Conservation (phyloP, 2,797 vertebrate species). For the Craterocephalus amniculus region DNA sequence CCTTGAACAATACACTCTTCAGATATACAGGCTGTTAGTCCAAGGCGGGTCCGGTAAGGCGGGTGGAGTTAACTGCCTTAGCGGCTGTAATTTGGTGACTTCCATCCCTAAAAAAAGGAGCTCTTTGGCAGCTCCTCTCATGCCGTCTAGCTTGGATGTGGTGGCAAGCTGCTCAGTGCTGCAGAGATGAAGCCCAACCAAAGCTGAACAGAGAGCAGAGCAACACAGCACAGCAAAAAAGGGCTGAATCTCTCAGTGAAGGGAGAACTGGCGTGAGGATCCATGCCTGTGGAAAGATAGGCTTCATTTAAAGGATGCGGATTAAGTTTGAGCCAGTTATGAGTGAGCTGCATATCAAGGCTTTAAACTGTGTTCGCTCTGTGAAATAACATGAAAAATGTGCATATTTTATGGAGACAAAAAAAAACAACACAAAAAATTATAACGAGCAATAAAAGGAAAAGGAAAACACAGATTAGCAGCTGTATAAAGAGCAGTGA, state of each 20-base stretch:
- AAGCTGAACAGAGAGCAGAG: slow-evolving; percentile 37
- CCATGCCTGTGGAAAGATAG: slow-evolving; percentile 44
- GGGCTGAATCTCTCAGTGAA: slow-evolving; percentile 22
- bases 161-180: slow-evolving; percentile 57
- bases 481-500: neutral
- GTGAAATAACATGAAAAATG: slow-evolving; percentile 21
- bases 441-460: neutral
- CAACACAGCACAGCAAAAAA: slow-evolving; percentile 14
- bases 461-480: neutral
- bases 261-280: slow-evolving; percentile 34
- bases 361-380: slow-evolving; percentile 40
- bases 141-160: slow-evolving; percentile 82
- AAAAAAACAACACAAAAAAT: neutral
- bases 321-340: slow-evolving; percentile 19
- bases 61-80: slow-evolving; percentile 82
- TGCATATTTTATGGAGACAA: slow-evolving; percentile 16
- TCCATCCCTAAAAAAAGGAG: slow-evolving; percentile 83
- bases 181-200: slow-evolving; percentile 45
- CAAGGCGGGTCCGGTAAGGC: slow-evolving; percentile 76
- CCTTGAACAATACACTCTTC: slow-evolving; percentile 35
- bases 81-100: slow-evolving; percentile 86
- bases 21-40: slow-evolving; percentile 56
- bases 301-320: slow-evolving; percentile 32
- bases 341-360: slow-evolving; percentile 37
- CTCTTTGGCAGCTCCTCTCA: slow-evolving; percentile 76